phyloP scores from a whole-genome alignment of 2,888 invertebrate species.

The Diarsia rubi region DNA sequence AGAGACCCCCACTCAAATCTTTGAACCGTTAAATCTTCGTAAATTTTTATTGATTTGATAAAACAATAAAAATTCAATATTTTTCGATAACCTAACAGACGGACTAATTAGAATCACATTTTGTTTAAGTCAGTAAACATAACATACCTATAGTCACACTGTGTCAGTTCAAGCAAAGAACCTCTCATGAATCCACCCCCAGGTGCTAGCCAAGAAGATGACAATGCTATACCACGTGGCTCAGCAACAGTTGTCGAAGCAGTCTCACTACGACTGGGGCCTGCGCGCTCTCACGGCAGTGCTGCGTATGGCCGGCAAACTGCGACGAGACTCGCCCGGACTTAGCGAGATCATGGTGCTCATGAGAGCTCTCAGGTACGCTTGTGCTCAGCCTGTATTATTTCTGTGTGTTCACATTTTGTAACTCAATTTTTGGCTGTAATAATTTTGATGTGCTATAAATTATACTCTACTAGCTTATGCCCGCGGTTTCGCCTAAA shows the following conservation, averaged over 20 bases:
- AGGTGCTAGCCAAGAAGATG: constrained; percentile 97
- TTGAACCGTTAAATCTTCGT: too few relatives aligned
- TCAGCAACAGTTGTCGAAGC: constrained; percentile 96
- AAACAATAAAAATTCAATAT: too few relatives aligned
- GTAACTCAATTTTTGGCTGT: too few relatives aligned
- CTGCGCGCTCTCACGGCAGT: constrained; percentile 97
- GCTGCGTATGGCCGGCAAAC: constrained; percentile 97
- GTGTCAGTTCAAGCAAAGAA: background rate
- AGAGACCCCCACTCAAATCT: too few relatives aligned
- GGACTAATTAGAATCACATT: too few relatives aligned
- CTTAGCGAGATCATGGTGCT: constrained; percentile 96
- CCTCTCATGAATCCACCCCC: background rate
- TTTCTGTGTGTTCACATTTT: background rate
- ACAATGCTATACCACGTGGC: constrained; percentile 97
- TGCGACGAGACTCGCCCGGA: constrained; percentile 94
- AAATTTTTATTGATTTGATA: too few relatives aligned
- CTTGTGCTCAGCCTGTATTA: background rate
- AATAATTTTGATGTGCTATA: too few relatives aligned
- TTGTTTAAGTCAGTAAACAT: too few relatives aligned
- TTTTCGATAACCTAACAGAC: too few relatives aligned
- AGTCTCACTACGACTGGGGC: constrained; percentile 98
- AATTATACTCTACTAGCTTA: too few relatives aligned
- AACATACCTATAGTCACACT: too few relatives aligned
- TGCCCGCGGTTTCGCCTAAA: too few relatives aligned
- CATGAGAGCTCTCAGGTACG: constrained; percentile 95